Evolutionary conservation across 2,113 vertebrate species (phyloP).

Genomic region (Oncorhynchus masou): DNA sequence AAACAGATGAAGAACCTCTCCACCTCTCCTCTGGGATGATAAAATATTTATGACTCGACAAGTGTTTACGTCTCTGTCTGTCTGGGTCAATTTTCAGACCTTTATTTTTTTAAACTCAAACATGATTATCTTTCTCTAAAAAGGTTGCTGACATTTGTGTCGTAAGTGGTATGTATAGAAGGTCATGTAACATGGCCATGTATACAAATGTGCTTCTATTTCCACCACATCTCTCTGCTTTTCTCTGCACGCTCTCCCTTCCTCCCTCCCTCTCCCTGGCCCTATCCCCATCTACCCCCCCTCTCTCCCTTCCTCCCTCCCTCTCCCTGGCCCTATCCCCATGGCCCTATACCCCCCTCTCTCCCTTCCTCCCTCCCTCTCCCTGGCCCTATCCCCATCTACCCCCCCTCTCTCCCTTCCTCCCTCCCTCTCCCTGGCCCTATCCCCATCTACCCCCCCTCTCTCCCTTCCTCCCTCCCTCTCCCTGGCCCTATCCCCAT

Average conservation of each 20-base stretch:
- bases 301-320: background rate
- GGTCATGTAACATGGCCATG: background rate
- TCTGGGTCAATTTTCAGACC: conserved; percentile 47
- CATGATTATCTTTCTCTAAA: conserved; percentile 38
- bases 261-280: conserved; percentile 6
- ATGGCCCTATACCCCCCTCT: background rate
- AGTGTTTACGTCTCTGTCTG: conserved; percentile 57
- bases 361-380: conserved; percentile 10
- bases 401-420: conserved; percentile 9
- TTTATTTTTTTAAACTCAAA: conserved; percentile 58
- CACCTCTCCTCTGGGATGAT: conserved; percentile 41
- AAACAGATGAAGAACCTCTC: conserved; percentile 38
- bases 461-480: conserved; percentile 11
- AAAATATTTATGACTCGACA: conserved; percentile 69
- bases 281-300: no score
- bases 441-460: background rate
- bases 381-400: background rate
- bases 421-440: background rate
- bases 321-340: background rate
- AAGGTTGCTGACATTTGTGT: conserved; percentile 49
- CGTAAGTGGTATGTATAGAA: conserved; percentile 14
- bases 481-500: background rate
- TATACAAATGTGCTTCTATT: conserved; percentile 20
- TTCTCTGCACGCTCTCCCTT: conserved; percentile 31
- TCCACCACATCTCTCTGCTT: conserved; percentile 17